Evolutionary conservation across 2,113 vertebrate genomes (phyloP), one percentile per base, ranked within the genome.

Genomic region (Chionodraco myersi): DNA sequence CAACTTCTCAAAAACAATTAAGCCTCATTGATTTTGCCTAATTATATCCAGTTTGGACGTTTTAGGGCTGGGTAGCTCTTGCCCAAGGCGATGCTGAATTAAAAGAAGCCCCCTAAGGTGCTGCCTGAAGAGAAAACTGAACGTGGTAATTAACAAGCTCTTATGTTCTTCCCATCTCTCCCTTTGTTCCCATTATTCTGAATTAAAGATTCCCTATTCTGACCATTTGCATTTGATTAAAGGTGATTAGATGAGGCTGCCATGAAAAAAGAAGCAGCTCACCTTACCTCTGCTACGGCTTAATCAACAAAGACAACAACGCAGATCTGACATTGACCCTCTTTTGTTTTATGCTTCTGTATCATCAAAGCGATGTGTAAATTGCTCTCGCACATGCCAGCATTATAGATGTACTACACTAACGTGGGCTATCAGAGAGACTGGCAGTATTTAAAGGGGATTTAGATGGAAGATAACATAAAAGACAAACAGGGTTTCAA

Each of bases 161-260:
- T 86, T 84, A 49, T 91, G 74, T 86, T 84, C 30, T 58, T 79
- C 69, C 61, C 49, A 63, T 82, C 73, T 61, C 57, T 70, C 72
- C 59, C 86, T 87, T 86, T 90, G 86, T 91, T 88, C 82, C 56
- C 75, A 87, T 89, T 86, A 88, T 82, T 82, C 83, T 53, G 73
- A 86, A 92, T 91, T 86, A 91, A 86, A 89, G 75, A 75, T 81
- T 75, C 67, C 73, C 71, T 63, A 62, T 87, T 88, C 79, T 30
- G 70, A 75, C 77, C 79, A 83, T 89, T 92, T 86, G 77, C 84
- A 86, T 90, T 81, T 89, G 82, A 93, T 93, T 93, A 86, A 86
- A 83, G 71, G 75, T 76, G 66, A 89, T 86, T 89, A 91, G 79
- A 83, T 54, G 21, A 76, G 23, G 11, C 57, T 30, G 64, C 18